Evolutionary conservation across 2,113 vertebrate species (phyloP), one percentile per base, ranked within the genome.

Genomic region (Cottus gobio): DNA sequence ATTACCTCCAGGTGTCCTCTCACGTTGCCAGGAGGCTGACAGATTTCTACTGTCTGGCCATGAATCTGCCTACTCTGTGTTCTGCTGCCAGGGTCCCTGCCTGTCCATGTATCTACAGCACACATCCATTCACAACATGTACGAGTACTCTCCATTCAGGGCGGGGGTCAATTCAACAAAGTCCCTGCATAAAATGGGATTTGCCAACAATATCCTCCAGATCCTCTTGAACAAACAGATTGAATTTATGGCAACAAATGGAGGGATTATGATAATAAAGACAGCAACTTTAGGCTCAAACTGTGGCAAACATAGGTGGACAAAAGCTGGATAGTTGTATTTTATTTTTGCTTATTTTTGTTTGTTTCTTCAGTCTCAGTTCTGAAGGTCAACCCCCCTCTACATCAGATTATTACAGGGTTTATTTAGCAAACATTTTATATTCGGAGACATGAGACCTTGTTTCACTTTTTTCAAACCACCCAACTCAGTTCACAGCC

Each of bases 1-100:
- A 87, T 92, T 89, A 91, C 87, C 87, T 91, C 90, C 91, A 93
- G 91, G 87, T 94, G 93, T 94, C 86, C 86, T 89, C 90, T 94
- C 90, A 92, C 77, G 85, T 89, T 91, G 89, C 88, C 85, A 90
- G 82, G 86, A 90, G 88, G 73, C 87, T 90, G 86, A 92, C 85
- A 81, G 75, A 89, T 89, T 86, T 89, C 84, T 83, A 31, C 88
- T 81, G 71, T 87, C 82, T 88, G 89, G 66, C 83, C 87, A 84
- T 89, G 87, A 89, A 89, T 91, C 87, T 88, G 77, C 69, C 71
- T 68, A 39, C 76, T 84, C 66, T 67, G 60, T 71, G 73, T 67
- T 80, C 76, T 82, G 31, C 61, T 84, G 85, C 71, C 73, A 87
- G 71, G 78, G 75, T 79, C 62, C 18, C 56, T 71, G 8, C 61